Percentiles rank a stretch among this genome's conserved stretches.
Conservation (phyloP, 2,888 invertebrate species). For the Thymelicus acteon region DNA sequence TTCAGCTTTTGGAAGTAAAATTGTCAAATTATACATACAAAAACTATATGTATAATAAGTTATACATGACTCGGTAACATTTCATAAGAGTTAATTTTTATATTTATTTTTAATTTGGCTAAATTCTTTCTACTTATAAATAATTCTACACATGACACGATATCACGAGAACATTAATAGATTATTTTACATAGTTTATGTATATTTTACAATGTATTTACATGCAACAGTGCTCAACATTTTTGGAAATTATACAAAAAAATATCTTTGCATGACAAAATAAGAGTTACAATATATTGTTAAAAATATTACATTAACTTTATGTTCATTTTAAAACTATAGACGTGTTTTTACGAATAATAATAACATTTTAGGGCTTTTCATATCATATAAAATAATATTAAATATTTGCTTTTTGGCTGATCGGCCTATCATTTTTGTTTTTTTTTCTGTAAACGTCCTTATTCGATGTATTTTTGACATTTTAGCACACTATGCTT, state of each 20-base stretch:
- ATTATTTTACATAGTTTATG: conserved; percentile 22
- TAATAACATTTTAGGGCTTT: too few species aligned
- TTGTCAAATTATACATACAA: neutral
- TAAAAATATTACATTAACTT: too few species aligned
- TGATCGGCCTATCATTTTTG: too few species aligned
- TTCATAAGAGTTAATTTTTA: conserved; percentile 25
- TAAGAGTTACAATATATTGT: too few species aligned
- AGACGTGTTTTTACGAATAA: too few species aligned
- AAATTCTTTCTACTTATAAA: conserved; percentile 34
- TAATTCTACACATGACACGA: conserved; percentile 70
- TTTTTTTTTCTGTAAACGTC: too few species aligned
- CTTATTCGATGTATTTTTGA: too few species aligned
- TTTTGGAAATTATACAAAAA: neutral
- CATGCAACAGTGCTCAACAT: conserved; percentile 8
- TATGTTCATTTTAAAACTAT: too few species aligned
- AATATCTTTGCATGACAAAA: neutral
- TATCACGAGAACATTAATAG: conserved; percentile 64
- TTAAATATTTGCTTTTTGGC: too few species aligned
- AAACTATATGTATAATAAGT: conserved; percentile 7
- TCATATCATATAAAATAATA: too few species aligned
- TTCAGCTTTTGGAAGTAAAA: neutral
- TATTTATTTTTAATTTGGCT: conserved; percentile 22
- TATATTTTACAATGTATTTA: conserved; percentile 34
- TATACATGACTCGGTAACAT: conserved; percentile 13
- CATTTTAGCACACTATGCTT: too few species aligned